Evolutionary conservation across 2,797 vertebrate genomes (phyloP), one percentile per base, ranked within the genome.

Genomic region (Syngnathus acus): DNA sequence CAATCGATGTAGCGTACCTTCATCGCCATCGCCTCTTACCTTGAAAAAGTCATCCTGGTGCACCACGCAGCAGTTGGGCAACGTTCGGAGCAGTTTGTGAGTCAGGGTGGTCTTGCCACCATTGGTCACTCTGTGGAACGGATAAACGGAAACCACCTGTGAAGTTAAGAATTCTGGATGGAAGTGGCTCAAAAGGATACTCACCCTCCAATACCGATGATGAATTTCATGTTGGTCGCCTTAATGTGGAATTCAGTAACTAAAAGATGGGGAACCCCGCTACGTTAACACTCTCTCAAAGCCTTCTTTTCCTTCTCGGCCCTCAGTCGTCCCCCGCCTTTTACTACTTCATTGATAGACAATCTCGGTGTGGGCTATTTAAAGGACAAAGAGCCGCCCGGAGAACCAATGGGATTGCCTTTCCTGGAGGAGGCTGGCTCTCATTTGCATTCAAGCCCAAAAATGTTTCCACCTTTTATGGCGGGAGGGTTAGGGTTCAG

Each of bases 41-140:
- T 97, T 99, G 90, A 92, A 99, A 79, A 99, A 98, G 80, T 97
- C 93, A 55, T 98, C 97, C 77, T 98, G 97, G 68, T 97, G 95
- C 59, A 99, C 90, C 57, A 97, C 94, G 1, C 95, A 98, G 86
- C 95, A 96, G 85, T 96, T 97, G 65, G 97, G 95, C 59, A 99
- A 89, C 1, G 81, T 88, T 82, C 90, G 91, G 74, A 90, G 45
- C 9, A 98, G 87, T 69, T 81, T 88, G 65, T 92, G 90, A 68
- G 95, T 95, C 88, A 98, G 43, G 54, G 96, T 98, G 82, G 95
- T 98, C 89, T 98, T 98, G 38, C 97, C 96, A 73, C 96, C 92
- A 64, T 98, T 99, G 89, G 96, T 99, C 90, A 98, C 90, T 5
- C 96, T 98, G 84, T 9, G 14, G 14, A 17, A 73, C 59, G 51